Evolutionary conservation across 2,888 invertebrate species (phyloP).

Genomic region (Watsonalla binaria): DNA sequence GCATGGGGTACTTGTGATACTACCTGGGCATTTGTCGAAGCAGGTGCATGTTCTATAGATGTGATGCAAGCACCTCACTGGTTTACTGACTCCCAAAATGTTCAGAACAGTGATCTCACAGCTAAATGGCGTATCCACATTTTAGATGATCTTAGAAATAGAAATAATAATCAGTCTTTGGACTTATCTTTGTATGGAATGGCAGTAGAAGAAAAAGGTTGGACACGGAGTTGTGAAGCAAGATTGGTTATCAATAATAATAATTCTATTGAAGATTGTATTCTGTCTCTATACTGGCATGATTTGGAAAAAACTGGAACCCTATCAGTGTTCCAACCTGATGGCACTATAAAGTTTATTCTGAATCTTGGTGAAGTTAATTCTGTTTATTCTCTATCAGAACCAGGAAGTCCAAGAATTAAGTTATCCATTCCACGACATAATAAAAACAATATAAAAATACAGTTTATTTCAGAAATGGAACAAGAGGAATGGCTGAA

Average conservation of each 20-base stretch:
- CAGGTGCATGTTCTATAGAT: constrained; percentile 88
- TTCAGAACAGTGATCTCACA: constrained; percentile 80
- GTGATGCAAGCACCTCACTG: constrained; percentile 87
- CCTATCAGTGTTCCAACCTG: constrained; percentile 86
- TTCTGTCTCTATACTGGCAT: constrained; percentile 91
- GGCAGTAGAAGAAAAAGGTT: constrained; percentile 91
- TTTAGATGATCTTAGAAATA: constrained; percentile 81
- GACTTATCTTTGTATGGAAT: constrained; percentile 83
- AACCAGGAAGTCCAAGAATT: constrained; percentile 87
- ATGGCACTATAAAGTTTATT: constrained; percentile 86
- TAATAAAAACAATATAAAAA: constrained; percentile 79
- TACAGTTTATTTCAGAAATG: constrained; percentile 89
- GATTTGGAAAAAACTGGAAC: constrained; percentile 85
- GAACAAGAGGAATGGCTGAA: constrained; percentile 95
- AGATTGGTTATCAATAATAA: constrained; percentile 77
- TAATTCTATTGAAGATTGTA: constrained; percentile 84
- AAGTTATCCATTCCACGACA: constrained; percentile 85
- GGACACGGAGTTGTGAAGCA: constrained; percentile 91
- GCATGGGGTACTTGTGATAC: constrained; percentile 90
- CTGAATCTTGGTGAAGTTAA: constrained; percentile 87
- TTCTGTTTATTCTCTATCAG: constrained; percentile 87
- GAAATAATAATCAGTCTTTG: constrained; percentile 68
- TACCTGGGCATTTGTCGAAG: constrained; percentile 89
- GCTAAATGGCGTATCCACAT: constrained; percentile 88
- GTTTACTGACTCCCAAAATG: constrained; percentile 81